phyloP scores from a whole-genome alignment of 2,888 invertebrate genomes.

The Melolontha melolontha region DNA sequence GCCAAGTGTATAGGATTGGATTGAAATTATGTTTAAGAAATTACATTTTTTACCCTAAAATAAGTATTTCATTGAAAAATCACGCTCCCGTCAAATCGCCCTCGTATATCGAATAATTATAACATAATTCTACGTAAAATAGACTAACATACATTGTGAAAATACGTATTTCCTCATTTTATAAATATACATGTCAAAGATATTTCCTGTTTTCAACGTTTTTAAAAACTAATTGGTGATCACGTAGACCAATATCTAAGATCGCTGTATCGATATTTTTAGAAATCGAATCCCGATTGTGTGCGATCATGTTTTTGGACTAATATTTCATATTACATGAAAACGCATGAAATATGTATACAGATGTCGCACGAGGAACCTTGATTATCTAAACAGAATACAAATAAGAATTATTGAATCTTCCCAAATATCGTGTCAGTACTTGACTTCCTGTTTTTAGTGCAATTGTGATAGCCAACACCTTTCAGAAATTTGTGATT shows the following conservation, averaged over 20 bases:
- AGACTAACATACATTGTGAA: background rate
- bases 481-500: background rate
- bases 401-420: background rate
- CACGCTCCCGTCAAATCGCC: too few relatives aligned
- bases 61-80: too few relatives aligned
- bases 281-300: conserved; percentile 5
- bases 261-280: conserved; percentile 1
- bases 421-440: conserved; percentile 1
- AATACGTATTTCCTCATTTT: conserved; percentile 11
- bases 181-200: conserved; percentile 21
- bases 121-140: too few relatives aligned
- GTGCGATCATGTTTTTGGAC: background rate
- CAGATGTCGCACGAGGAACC: background rate
- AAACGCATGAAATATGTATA: background rate
- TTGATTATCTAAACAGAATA: background rate
- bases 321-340: background rate
- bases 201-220: conserved; percentile 28
- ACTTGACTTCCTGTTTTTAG: background rate
- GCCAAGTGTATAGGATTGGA: too few relatives aligned
- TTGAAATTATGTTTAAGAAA: too few relatives aligned
- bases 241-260: conserved; percentile 7
- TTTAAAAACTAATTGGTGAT: conserved; percentile 5
- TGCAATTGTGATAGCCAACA: conserved; percentile 1
- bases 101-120: too few relatives aligned
- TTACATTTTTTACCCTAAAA: too few relatives aligned